phyloP scores from a whole-genome alignment of 2,113 vertebrate species.

The Okapia johnstoni region DNA sequence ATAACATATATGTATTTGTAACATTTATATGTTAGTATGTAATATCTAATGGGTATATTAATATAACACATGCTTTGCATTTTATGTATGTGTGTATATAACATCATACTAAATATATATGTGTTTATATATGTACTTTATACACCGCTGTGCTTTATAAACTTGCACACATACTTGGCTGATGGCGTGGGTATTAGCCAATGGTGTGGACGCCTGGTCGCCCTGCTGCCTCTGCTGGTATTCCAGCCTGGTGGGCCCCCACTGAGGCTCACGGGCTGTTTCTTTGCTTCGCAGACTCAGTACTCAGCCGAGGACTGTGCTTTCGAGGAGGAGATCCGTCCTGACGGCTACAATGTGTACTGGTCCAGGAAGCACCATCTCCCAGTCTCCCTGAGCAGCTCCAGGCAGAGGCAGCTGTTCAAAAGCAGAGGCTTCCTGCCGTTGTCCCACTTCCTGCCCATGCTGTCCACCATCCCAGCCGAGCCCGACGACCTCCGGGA shows the following conservation, averaged over 20 bases:
- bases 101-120: neutral
- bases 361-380: conserved; percentile 82
- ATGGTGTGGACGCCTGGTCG: rapidly evolving
- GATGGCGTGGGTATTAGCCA: neutral
- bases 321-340: conserved; percentile 90
- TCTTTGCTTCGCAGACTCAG: conserved; percentile 76
- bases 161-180: neutral
- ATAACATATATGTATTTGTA: neutral
- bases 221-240: too few species aligned
- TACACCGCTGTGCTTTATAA: neutral
- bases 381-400: conserved; percentile 85
- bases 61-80: neutral
- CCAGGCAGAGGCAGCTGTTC: conserved; percentile 83
- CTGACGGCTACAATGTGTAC: conserved; percentile 91
- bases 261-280: rapidly evolving
- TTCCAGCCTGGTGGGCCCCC: rapidly evolving
- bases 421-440: conserved; percentile 80
- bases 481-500: conserved; percentile 56
- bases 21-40: too few species aligned
- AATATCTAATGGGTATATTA: neutral
- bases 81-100: neutral
- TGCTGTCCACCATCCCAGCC: conserved; percentile 74
- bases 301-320: conserved; percentile 90
- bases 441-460: conserved; percentile 91
- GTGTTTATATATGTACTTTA: neutral